Evolutionary conservation across 2,113 vertebrate species (phyloP).

Genomic region (Probosciger aterrimus): DNA sequence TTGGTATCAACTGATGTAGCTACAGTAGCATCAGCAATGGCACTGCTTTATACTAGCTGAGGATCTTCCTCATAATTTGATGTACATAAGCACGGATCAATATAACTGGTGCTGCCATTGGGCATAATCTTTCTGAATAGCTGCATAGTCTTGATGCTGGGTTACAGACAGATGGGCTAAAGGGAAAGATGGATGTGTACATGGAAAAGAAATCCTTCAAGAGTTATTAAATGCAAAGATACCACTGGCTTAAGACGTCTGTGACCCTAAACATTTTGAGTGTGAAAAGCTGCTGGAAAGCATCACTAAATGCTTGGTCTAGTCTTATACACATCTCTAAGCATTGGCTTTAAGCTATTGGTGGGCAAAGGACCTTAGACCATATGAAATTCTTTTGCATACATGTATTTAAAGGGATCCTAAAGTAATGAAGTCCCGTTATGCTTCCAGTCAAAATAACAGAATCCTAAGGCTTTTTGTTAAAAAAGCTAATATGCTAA

Average conservation of each 20-base stretch:
- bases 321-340: background rate
- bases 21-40: background rate
- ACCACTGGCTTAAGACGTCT: background rate
- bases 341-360: background rate
- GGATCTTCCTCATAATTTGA: background rate
- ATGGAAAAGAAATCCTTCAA: background rate
- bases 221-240: background rate
- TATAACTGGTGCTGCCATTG: too few species aligned
- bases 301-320: background rate
- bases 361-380: background rate
- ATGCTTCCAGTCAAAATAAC: background rate
- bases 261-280: background rate
- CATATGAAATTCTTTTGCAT: background rate
- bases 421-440: background rate
- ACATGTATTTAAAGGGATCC: background rate
- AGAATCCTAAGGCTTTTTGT: background rate
- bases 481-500: background rate
- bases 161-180: background rate
- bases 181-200: background rate
- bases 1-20: background rate
- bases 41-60: background rate
- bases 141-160: background rate
- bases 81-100: accelerated
- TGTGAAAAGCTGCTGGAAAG: background rate
- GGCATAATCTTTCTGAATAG: background rate